phyloP scores from a whole-genome alignment of 2,888 invertebrate genomes.

The Drosophila nigricruria region DNA sequence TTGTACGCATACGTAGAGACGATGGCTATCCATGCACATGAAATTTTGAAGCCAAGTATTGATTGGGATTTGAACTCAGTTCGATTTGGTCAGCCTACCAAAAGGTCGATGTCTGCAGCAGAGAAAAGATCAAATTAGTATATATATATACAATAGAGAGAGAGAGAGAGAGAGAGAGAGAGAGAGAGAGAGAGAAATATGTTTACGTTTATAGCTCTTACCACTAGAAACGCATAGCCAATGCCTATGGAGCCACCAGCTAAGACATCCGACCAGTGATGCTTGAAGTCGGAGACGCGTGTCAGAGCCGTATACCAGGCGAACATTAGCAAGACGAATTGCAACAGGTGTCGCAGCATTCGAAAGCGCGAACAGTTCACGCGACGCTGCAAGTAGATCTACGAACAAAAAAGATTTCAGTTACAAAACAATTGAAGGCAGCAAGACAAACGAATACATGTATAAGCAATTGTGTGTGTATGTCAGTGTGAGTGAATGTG shows the following conservation, averaged over 20 bases:
- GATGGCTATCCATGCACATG: slow-evolving; percentile 14
- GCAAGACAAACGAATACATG: not conserved
- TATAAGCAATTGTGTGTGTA: not conserved
- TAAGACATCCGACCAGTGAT: slow-evolving; percentile 98
- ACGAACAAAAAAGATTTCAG: slow-evolving; percentile 47
- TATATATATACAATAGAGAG: not conserved
- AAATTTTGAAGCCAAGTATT: slow-evolving; percentile 19
- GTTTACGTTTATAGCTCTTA: slow-evolving; percentile 86
- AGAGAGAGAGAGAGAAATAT: too few species aligned
- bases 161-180: not conserved
- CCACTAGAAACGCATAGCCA: slow-evolving; percentile 89
- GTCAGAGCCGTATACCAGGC: slow-evolving; percentile 95
- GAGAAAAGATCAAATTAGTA: not conserved
- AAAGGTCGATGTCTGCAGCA: slow-evolving; percentile 67
- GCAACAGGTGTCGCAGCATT: slow-evolving; percentile 92
- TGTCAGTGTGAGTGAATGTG: not conserved
- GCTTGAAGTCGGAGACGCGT: slow-evolving; percentile 97
- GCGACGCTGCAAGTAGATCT: slow-evolving; percentile 96
- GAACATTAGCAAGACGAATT: slow-evolving; percentile 91
- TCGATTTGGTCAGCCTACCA: slow-evolving; percentile 50
- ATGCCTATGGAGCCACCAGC: slow-evolving; percentile 91
- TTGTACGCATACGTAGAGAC: slow-evolving; percentile 23
- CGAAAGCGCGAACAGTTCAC: slow-evolving; percentile 92
- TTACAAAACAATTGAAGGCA: not conserved
- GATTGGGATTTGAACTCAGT: slow-evolving; percentile 4